These are phyloP conservation scores for Capreolus pygargus DNA, from an alignment of 2,113 vertebrate species.

Conservation along the genomic window DNA sequence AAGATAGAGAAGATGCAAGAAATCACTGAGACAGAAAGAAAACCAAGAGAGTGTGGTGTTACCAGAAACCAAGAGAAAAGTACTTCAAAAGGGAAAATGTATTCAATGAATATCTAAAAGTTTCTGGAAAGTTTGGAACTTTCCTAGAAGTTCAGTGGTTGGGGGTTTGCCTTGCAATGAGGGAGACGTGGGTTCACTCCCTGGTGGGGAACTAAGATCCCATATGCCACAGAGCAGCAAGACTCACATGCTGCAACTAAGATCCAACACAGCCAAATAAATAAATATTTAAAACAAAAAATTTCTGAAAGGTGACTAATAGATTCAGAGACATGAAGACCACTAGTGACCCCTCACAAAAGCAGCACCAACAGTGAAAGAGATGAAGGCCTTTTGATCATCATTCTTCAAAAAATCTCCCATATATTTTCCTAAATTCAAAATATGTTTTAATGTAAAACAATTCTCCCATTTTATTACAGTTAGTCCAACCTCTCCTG, in stretches of 20 bases:
- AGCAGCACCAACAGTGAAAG: not conserved
- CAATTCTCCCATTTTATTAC: not conserved
- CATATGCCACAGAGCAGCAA: not conserved
- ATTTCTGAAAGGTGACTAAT: not conserved
- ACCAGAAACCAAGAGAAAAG: constrained; percentile 1
- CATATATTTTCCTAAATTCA: not conserved
- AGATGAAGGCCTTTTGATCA: not conserved
- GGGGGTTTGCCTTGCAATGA: not conserved
- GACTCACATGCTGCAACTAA: not conserved
- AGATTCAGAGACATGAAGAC: not conserved
- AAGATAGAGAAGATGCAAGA: not conserved
- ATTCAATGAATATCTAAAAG: not conserved
- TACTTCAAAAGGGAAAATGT: not conserved
- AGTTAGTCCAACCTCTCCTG: not conserved
- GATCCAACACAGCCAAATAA: not conserved
- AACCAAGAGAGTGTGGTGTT: not conserved
- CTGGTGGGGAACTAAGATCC: not conserved
- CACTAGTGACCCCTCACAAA: not conserved
- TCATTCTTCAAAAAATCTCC: not conserved
- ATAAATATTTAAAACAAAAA: not conserved
- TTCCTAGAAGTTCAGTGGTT: not conserved
- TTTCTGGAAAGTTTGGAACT: not conserved
- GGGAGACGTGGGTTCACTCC: not conserved
- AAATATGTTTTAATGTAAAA: constrained; percentile 39
- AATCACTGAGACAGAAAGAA: not conserved